Conservation (phyloP, 2,113 vertebrate genomes). For the Eulemur rufifrons region DNA sequence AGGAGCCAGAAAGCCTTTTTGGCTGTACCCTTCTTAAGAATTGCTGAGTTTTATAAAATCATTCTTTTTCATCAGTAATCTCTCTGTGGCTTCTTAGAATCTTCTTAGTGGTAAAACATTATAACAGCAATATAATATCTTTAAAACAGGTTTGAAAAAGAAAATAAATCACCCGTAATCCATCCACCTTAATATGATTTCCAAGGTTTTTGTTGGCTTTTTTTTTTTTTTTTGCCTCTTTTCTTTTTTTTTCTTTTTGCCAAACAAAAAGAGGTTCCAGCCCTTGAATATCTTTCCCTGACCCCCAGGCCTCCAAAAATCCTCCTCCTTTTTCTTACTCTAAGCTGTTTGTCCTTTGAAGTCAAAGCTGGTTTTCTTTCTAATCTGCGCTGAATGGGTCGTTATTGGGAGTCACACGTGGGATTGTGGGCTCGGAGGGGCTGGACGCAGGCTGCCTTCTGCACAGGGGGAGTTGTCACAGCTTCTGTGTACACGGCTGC, state of each 20-base stretch:
- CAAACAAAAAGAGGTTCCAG: background rate
- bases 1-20: background rate
- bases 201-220: background rate
- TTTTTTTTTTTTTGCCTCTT: background rate
- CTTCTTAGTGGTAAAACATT: constrained; percentile 28
- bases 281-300: background rate
- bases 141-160: background rate
- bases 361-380: constrained; percentile 48
- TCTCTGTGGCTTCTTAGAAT: constrained; percentile 10
- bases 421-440: background rate
- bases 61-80: constrained; percentile 17
- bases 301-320: background rate
- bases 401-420: background rate
- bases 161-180: constrained; percentile 8
- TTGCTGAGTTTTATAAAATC: constrained; percentile 44
- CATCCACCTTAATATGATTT: background rate
- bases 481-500: background rate
- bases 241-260: background rate
- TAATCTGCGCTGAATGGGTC: background rate
- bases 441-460: background rate
- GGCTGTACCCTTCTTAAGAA: constrained; percentile 4
- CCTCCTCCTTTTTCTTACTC: background rate
- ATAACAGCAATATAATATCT: constrained; percentile 7
- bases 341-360: constrained; percentile 49
- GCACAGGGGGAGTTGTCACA: background rate